Evolutionary conservation across 2,113 vertebrate species (phyloP).

Genomic region (Empidonax traillii): DNA sequence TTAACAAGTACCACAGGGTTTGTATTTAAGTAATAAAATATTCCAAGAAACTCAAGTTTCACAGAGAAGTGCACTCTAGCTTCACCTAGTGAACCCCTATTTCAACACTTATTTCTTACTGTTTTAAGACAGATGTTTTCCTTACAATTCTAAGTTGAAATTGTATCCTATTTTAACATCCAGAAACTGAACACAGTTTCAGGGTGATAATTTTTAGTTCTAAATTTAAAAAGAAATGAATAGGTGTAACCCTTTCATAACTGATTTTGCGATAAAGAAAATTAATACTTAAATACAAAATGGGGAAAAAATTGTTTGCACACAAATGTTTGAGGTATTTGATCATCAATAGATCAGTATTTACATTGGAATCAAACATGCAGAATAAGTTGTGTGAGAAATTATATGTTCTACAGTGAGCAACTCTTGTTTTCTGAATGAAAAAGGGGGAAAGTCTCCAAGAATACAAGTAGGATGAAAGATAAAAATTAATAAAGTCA

Average conservation of each 20-base stretch:
- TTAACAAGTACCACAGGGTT: neutral
- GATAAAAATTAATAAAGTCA: slow-evolving; percentile 73
- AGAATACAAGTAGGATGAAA: slow-evolving; percentile 52
- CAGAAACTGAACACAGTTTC: neutral
- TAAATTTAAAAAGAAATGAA: neutral
- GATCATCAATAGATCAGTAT: neutral
- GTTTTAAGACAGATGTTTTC: neutral
- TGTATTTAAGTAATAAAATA: slow-evolving; percentile 1
- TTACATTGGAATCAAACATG: neutral
- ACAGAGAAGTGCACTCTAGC: neutral
- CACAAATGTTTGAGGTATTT: neutral
- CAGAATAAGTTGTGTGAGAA: neutral
- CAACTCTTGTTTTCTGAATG: neutral
- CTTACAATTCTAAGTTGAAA: neutral
- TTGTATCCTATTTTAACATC: neutral
- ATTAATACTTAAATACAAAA: neutral
- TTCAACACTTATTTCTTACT: neutral
- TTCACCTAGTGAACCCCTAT: neutral
- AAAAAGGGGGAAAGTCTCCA: neutral
- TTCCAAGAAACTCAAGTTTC: neutral
- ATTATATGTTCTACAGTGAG: neutral
- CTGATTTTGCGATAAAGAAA: neutral
- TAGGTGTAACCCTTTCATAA: neutral
- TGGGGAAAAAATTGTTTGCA: neutral
- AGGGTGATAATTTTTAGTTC: neutral